These are phyloP conservation scores for Sarcophaga carnaria DNA, from an alignment of 2,888 invertebrate species.

Conservation along the genomic window DNA sequence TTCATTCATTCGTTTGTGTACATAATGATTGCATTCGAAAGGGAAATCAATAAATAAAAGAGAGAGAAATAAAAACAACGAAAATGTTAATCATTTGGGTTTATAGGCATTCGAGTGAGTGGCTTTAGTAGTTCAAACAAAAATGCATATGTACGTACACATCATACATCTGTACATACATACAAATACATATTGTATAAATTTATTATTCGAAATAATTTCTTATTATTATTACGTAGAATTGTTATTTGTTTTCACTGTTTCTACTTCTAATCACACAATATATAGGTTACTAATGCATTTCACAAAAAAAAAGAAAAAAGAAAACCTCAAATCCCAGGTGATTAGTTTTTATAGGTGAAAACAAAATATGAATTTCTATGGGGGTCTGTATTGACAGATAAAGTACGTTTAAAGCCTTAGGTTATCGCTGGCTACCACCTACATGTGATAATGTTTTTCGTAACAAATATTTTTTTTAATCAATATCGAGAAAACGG, in stretches of 20 bases:
- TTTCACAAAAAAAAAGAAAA: neutral
- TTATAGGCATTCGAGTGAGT: too few relatives aligned
- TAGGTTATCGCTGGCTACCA: neutral
- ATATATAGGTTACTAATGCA: slow-evolving; percentile 7
- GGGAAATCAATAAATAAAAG: too few relatives aligned
- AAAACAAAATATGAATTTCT: neutral
- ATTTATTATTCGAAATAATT: too few relatives aligned
- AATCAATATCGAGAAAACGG: neutral
- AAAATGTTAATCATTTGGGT: too few relatives aligned
- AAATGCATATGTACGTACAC: too few relatives aligned
- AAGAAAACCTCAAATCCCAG: neutral
- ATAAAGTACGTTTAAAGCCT: neutral
- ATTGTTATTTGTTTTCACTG: neutral
- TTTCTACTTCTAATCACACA: neutral
- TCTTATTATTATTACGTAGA: neutral
- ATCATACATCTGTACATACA: too few relatives aligned
- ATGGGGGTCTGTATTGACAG: neutral
- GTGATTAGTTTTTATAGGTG: slow-evolving; percentile 6
- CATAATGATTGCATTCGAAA: too few relatives aligned
- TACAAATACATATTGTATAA: too few relatives aligned
- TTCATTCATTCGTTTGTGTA: too few relatives aligned
- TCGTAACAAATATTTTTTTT: too few relatives aligned
- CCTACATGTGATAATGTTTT: neutral
- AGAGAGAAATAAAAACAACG: too few relatives aligned
- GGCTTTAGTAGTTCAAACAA: too few relatives aligned